Conservation (phyloP, 1,140 invertebrate genomes). For the Drosophila littoralis region DNA sequence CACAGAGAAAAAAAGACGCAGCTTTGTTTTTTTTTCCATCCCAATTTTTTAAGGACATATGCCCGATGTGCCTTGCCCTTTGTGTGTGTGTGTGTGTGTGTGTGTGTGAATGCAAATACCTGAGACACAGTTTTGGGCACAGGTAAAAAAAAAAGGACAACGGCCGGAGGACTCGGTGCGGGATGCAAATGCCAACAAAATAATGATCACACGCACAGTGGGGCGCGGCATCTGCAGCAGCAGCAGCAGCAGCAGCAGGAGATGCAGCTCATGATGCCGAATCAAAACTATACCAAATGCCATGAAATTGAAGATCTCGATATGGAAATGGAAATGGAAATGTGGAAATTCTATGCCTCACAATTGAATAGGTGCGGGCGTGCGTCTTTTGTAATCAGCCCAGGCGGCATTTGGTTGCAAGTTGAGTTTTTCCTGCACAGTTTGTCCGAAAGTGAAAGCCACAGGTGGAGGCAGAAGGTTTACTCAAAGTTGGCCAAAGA, state of each 20-base stretch:
- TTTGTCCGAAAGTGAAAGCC: slow-evolving; percentile 67
- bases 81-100: slow-evolving; percentile 13
- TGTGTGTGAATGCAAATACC: slow-evolving; percentile 60
- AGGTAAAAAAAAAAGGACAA: slow-evolving; percentile 44
- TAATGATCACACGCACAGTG: slow-evolving; percentile 76
- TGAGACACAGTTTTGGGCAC: slow-evolving; percentile 36
- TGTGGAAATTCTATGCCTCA: background rate
- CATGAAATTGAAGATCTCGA: slow-evolving; percentile 70
- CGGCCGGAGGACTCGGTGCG: background rate
- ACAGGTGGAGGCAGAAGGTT: slow-evolving; percentile 17
- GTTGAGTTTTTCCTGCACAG: slow-evolving; percentile 21
- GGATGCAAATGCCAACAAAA: slow-evolving; percentile 74
- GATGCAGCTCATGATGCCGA: slow-evolving; percentile 36
- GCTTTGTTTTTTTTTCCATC: slow-evolving; percentile 32
- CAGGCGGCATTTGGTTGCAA: slow-evolving; percentile 42
- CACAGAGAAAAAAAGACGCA: slow-evolving; percentile 30
- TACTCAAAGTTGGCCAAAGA: no score
- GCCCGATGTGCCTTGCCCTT: slow-evolving; percentile 5
- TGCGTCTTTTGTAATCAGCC: slow-evolving; percentile 59
- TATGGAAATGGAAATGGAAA: slow-evolving; percentile 28
- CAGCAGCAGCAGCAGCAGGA: slow-evolving; percentile 54
- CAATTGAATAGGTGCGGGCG: slow-evolving; percentile 61
- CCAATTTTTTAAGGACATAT: slow-evolving; percentile 39
- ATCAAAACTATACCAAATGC: slow-evolving; percentile 72
- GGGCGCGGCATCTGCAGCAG: slow-evolving; percentile 55